Percentiles rank a stretch among this genome's conserved stretches.
Conservation (phyloP, 2,797 vertebrate species). For the Propithecus perrieri region DNA sequence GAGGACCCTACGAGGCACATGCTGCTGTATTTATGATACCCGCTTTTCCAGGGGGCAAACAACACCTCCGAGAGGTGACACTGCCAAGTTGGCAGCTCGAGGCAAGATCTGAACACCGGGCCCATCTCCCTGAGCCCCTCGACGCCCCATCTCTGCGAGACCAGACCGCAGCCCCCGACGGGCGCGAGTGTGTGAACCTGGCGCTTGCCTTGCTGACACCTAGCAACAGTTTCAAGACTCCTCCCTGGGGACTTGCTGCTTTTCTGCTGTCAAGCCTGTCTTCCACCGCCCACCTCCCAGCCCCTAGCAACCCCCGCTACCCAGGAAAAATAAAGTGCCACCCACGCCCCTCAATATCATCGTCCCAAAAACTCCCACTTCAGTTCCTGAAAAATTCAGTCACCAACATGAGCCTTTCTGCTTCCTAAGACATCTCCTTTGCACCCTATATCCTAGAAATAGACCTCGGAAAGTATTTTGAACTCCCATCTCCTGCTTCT, state of each 20-base stretch:
- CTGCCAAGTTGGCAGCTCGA: not conserved
- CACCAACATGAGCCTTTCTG: not conserved
- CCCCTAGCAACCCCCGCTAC: not conserved
- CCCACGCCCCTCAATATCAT: slow-evolving; percentile 45
- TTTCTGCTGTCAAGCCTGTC: not conserved
- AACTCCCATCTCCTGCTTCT: not conserved
- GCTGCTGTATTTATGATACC: not conserved
- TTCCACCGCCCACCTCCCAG: not conserved
- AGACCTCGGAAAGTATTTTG: not conserved
- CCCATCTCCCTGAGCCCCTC: not conserved
- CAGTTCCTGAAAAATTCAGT: slow-evolving; percentile 40
- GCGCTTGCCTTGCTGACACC: not conserved
- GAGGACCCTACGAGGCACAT: fast-evolving
- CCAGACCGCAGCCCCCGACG: not conserved
- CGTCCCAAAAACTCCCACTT: slow-evolving; percentile 54
- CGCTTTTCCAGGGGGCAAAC: not conserved
- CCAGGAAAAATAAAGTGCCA: not conserved
- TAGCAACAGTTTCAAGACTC: not conserved
- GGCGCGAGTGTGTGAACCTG: not conserved
- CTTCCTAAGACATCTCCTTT: not conserved
- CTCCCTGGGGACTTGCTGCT: not conserved
- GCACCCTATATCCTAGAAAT: not conserved
- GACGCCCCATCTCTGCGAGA: not conserved
- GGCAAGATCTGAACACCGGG: not conserved
- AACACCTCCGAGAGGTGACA: not conserved